Percentiles rank a stretch among this genome's conserved stretches.
These are phyloP conservation scores for Cetonia aurata DNA, from an alignment of 2,888 invertebrate species.

Conservation along the genomic window DNA sequence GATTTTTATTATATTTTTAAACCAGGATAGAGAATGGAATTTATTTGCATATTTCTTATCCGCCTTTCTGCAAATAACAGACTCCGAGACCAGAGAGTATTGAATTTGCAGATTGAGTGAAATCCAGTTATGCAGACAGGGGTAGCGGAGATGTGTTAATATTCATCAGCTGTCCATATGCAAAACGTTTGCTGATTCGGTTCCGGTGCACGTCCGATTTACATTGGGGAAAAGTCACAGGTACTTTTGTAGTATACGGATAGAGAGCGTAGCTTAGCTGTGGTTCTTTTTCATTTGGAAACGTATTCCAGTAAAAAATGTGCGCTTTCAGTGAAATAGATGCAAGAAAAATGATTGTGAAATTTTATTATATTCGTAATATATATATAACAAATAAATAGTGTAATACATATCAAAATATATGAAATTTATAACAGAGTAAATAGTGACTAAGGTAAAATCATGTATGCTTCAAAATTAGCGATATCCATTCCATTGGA, in stretches of 20 bases:
- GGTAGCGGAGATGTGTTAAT: slow-evolving; percentile 60
- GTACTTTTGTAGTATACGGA: slow-evolving; percentile 21
- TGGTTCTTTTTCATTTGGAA: too few species aligned
- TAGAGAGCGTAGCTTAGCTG: background rate
- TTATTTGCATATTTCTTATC: slow-evolving; percentile 32
- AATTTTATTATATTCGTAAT: too few species aligned
- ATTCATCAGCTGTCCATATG: slow-evolving; percentile 66
- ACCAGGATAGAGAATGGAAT: slow-evolving; percentile 25
- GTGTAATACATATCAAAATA: too few species aligned
- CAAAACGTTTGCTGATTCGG: slow-evolving; percentile 67
- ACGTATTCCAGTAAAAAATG: too few species aligned
- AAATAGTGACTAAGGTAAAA: too few species aligned
- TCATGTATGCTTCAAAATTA: too few species aligned
- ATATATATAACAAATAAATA: too few species aligned
- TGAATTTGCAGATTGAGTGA: slow-evolving; percentile 54
- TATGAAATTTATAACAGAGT: too few species aligned
- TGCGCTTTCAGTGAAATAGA: too few species aligned
- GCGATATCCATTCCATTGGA: too few species aligned
- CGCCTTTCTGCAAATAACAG: slow-evolving; percentile 32
- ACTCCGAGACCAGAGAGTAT: slow-evolving; percentile 39
- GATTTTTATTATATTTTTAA: slow-evolving; percentile 32
- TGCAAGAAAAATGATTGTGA: too few species aligned
- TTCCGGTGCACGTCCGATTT: slow-evolving; percentile 57
- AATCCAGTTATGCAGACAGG: slow-evolving; percentile 53
- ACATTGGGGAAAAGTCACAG: slow-evolving; percentile 41